Conservation (phyloP, 2,888 invertebrate genomes). For the Pammene fasciana region DNA sequence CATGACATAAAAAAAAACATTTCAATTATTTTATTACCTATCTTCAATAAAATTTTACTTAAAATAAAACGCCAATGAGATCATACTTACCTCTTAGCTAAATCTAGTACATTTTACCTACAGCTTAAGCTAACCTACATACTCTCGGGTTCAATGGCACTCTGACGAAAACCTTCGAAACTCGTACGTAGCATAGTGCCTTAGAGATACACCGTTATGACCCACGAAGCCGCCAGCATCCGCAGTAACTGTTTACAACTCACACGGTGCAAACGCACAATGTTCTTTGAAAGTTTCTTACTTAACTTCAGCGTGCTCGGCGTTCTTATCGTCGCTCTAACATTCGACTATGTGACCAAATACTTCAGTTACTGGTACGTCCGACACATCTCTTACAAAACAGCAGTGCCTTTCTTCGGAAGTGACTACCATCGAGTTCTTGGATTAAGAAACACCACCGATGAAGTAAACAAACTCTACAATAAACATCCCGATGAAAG, state of each 20-base stretch:
- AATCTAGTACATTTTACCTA: background rate
- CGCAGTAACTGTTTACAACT: conserved; percentile 60
- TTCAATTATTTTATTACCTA: too few relatives aligned
- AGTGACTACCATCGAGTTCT: conserved; percentile 73
- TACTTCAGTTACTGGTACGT: conserved; percentile 80
- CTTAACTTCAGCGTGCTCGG: conserved; percentile 65
- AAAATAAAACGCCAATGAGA: too few relatives aligned
- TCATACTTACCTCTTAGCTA: background rate
- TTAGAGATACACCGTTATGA: conserved; percentile 70
- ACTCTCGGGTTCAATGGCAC: conserved; percentile 60
- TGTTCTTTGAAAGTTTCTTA: conserved; percentile 79
- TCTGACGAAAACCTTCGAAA: conserved; percentile 41
- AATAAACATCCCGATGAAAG: conserved; percentile 63
- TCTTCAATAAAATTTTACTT: too few relatives aligned
- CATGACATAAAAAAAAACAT: too few relatives aligned
- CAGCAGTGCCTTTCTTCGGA: conserved; percentile 69
- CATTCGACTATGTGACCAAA: conserved; percentile 75
- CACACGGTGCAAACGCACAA: conserved; percentile 68
- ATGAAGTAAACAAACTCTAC: conserved; percentile 69
- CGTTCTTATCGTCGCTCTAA: conserved; percentile 65
- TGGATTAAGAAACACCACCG: conserved; percentile 64
- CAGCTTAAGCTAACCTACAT: conserved; percentile 27
- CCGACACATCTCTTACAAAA: conserved; percentile 71
- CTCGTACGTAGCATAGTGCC: conserved; percentile 41
- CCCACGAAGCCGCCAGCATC: conserved; percentile 58